Conservation (phyloP, 2,797 vertebrate genomes). For the Nyctalus aviator region DNA sequence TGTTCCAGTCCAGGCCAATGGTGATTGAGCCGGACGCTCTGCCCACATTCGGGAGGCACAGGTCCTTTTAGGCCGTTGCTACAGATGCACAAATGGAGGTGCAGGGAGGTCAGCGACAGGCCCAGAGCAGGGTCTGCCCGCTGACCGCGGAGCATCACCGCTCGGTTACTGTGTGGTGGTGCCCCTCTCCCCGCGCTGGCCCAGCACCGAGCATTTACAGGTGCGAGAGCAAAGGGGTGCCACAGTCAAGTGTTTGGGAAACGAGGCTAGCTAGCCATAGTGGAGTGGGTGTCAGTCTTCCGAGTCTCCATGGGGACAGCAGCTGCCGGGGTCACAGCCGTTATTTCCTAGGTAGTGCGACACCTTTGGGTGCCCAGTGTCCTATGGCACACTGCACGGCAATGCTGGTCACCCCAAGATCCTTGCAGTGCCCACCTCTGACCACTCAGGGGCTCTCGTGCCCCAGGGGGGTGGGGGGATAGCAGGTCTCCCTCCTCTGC, state of each 20-base stretch:
- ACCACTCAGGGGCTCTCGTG: no score
- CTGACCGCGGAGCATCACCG: not conserved
- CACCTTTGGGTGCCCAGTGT: no score
- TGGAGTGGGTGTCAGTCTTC: fast-evolving
- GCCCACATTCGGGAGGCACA: not conserved
- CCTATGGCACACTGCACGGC: not conserved
- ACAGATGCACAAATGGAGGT: fast-evolving
- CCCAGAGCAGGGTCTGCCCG: not conserved
- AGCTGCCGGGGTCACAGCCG: not conserved
- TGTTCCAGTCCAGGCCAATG: fast-evolving
- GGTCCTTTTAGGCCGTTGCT: not conserved
- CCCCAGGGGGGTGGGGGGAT: no score
- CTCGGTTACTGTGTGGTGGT: not conserved
- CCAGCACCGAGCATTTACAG: not conserved
- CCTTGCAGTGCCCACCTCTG: not conserved
- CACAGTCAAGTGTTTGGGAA: fast-evolving
- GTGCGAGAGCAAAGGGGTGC: not conserved
- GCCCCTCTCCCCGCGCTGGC: not conserved
- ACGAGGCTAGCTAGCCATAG: not conserved
- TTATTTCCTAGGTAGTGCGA: not conserved
- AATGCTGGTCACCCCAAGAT: not conserved
- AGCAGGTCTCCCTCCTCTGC: fast-evolving
- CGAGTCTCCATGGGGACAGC: not conserved
- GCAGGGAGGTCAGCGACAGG: not conserved
- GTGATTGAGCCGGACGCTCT: not conserved